Evolutionary conservation across 2,113 vertebrate species (phyloP), one percentile per base, ranked within the genome.

Genomic region (Passerina amoena): DNA sequence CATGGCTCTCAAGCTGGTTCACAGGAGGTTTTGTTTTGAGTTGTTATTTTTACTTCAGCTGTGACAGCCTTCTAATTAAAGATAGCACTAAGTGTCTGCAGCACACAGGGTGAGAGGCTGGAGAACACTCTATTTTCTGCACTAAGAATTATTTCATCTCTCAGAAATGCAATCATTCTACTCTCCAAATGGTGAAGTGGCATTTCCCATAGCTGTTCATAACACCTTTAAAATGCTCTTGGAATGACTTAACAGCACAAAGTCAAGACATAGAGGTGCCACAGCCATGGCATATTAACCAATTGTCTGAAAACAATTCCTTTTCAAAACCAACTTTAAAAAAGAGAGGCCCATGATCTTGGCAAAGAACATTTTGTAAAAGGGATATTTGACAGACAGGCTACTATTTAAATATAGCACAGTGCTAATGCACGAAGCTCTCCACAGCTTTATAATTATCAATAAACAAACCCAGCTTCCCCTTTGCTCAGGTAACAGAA

Each of bases 1-100:
- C 57, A 4, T 0, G 2, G 16, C 23, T 89, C 81, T 54, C 77
- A 75, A 2, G 11, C 51, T 47, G 20, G 45, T 57, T 89, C 70
- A 72, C 27, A 28, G 13, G 5, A 83, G 53, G 70, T 42, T 94
- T 82, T 82, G 56, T 21, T 92, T 35, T 24, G 27, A 88, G 45
- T 14, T 71, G 78, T 76, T 87, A 75, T 97, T 96, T 92, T 93
- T 83, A 82, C 48, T 59, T 80, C 50, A 47, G 57, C 66, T 72
- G 48, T 56, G 80, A 83, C 72, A 78, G 73, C 14, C 37, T 94
- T 82, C 51, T 89, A 84, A 82, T 76, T 78, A 79, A 96, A 91
- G 87, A 30, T 2, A 83, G 56, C 33, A 20, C 42, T 30, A 47
- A 82, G 66, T 31, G 70, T 48, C 48, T 85, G 30, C 35, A 65